Evolutionary conservation across 2,888 invertebrate species (phyloP).

Genomic region (Catocala fraxini): DNA sequence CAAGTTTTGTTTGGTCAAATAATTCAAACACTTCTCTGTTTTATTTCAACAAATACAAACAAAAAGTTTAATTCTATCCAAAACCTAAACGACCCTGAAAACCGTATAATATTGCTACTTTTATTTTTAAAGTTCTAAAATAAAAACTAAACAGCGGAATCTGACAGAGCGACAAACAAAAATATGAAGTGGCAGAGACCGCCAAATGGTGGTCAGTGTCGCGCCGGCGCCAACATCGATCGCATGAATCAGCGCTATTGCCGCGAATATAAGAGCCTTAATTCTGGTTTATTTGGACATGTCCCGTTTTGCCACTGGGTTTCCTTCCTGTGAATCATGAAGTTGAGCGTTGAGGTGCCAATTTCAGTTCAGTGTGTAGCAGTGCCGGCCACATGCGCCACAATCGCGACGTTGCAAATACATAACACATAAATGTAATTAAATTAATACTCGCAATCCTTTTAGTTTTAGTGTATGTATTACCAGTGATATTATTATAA

Average conservation of each 20-base stretch:
- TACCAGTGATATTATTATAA: conserved; percentile 61
- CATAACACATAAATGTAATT: conserved; percentile 54
- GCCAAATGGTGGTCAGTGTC: conserved; percentile 73
- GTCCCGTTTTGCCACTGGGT: conserved; percentile 76
- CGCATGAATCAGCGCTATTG: conserved; percentile 72
- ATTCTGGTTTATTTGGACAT: conserved; percentile 72
- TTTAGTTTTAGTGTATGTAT: conserved; percentile 46
- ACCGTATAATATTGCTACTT: conserved; percentile 13
- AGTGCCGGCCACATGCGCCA: conserved; percentile 64
- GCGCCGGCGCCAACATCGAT: conserved; percentile 79
- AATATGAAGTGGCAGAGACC: conserved; percentile 50
- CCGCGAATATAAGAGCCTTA: conserved; percentile 61
- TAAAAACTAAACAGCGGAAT: conserved; percentile 40
- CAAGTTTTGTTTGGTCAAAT: too few relatives aligned
- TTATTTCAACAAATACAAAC: neutral
- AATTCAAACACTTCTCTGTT: neutral
- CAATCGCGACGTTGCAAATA: conserved; percentile 59
- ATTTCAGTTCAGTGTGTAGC: conserved; percentile 72
- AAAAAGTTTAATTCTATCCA: neutral
- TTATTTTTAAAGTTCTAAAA: conserved; percentile 30
- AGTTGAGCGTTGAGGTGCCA: conserved; percentile 65
- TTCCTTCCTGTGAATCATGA: conserved; percentile 83
- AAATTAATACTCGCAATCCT: conserved; percentile 38
- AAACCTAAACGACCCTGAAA: conserved; percentile 7
- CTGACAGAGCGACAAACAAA: conserved; percentile 41